Base-by-base conservation (phyloP, 1,140 invertebrate species). In the Lordiphosa clarofinis region DNA sequence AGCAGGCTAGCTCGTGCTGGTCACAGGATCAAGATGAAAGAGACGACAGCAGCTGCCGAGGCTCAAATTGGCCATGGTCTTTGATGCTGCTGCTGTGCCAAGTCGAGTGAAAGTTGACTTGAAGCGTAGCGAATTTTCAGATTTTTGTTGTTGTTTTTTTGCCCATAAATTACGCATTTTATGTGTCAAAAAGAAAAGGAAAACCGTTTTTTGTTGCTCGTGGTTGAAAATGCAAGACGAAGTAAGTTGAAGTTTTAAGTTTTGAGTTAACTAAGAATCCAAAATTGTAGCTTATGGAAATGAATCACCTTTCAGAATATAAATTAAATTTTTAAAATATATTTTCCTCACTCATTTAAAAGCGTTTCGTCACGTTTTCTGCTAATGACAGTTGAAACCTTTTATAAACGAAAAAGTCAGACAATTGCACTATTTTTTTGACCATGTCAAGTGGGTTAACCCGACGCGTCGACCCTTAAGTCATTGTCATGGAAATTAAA, bases 1-100 rank as follows among this genome's bases (percentile, higher is more conserved):
- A 7, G 28, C 50, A 46, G 13, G 19, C 21, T 82, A 84, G 78
- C 78, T 82, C 78, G 78, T 84, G 78, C 78, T 84, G 78, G 60
- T 66, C 57, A 56, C 10, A 31, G 24, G 57, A 43, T 21, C 59
- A 28, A 28, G 6, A 28, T 6, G 24, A 28, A 28, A 28, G 24
- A 28, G 24, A 28, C 47, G 13, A 39, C 46, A 59, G 56, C 63
- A 63, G 58, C 57, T 68, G 65, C 73, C 56, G 54, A 43, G 63
- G 31, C 62, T 72, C 72, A 76, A 81, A 81, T 81, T 81, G 79
- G 76, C 58, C 72, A 62, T 54, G 61, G 67, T 40, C 39, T 21
- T 21, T 21, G 21, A 4, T n/a, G n/a, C n/a, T 21, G 21, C 21
- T 4, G 21, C 21, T 21, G 13, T 33, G 43, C 37, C 52, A 55